These are phyloP conservation scores for Lasioglossum calceatum DNA, from an alignment of 2,888 invertebrate species.

Conservation along the genomic window DNA sequence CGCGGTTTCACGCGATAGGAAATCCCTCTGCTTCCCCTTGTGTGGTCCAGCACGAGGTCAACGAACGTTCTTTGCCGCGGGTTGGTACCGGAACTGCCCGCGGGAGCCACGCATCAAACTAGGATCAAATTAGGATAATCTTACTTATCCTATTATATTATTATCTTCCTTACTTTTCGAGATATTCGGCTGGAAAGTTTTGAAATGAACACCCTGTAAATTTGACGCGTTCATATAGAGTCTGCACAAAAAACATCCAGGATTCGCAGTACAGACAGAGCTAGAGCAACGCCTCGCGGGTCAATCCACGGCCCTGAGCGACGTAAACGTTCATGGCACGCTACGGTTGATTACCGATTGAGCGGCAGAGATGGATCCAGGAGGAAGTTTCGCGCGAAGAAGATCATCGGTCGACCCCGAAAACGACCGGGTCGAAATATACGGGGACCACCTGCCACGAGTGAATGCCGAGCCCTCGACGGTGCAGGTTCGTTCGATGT, in stretches of 20 bases:
- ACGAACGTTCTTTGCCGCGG: neutral
- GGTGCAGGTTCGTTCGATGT: slow-evolving; percentile 23
- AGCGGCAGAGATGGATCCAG: neutral
- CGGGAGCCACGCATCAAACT: neutral
- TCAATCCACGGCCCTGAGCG: neutral
- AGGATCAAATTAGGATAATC: neutral
- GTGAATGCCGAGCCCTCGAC: slow-evolving; percentile 28
- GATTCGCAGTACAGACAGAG: neutral
- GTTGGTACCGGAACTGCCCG: neutral
- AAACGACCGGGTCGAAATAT: neutral
- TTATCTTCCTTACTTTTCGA: too few species aligned
- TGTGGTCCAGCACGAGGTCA: too few species aligned
- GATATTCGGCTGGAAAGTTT: too few species aligned
- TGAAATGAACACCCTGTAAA: too few species aligned
- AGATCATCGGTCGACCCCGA: neutral
- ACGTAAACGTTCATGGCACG: neutral
- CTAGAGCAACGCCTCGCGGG: neutral
- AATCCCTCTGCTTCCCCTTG: neutral
- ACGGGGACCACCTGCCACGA: slow-evolving; percentile 14
- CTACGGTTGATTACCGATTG: too few species aligned
- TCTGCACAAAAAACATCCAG: too few species aligned
- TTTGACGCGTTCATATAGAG: too few species aligned
- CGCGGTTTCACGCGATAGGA: slow-evolving; percentile 26
- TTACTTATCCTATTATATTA: too few species aligned
- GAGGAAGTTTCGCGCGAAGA: neutral